These are phyloP conservation scores for Ectemnius lituratus DNA, from an alignment of 2,888 invertebrate species.

Conservation along the genomic window DNA sequence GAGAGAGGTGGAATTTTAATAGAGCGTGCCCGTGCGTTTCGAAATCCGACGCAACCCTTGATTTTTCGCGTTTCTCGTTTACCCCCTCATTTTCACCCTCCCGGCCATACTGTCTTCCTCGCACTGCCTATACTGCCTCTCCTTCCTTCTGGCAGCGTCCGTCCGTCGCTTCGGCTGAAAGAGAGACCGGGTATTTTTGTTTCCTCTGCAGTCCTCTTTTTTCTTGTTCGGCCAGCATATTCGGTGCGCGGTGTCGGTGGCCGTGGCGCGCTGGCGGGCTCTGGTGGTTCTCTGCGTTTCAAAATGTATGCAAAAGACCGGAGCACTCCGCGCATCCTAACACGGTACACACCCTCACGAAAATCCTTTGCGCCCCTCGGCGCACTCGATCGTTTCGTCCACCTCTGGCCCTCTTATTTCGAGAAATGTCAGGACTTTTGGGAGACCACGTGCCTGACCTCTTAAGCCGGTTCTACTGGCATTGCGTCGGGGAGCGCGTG, in stretches of 20 bases:
- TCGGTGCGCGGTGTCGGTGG: slow-evolving; percentile 54
- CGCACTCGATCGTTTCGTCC: background rate
- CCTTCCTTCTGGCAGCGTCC: slow-evolving; percentile 16
- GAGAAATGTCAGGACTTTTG: background rate
- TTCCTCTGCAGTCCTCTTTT: slow-evolving; percentile 47
- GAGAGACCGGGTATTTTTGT: slow-evolving; percentile 59
- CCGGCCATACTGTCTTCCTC: slow-evolving; percentile 20
- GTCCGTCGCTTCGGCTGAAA: slow-evolving; percentile 23
- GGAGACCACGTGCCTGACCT: background rate
- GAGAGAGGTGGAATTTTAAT: slow-evolving; percentile 46
- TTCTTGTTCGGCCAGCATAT: slow-evolving; percentile 67
- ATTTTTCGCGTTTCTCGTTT: slow-evolving; percentile 59
- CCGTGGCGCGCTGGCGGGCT: slow-evolving; percentile 15
- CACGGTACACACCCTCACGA: slow-evolving; percentile 70
- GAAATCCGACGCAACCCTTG: slow-evolving; percentile 50
- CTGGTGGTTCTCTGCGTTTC: slow-evolving; percentile 68
- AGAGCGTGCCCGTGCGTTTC: slow-evolving; percentile 44
- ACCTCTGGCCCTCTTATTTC: slow-evolving; percentile 19
- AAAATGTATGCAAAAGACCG: slow-evolving; percentile 77
- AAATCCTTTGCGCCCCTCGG: slow-evolving; percentile 54
- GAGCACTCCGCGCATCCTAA: slow-evolving; percentile 75
- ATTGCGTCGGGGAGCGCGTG: background rate
- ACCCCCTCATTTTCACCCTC: slow-evolving; percentile 40
- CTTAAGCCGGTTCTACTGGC: background rate
- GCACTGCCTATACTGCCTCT: background rate